Percentiles rank a stretch among this genome's conserved stretches.
phyloP scores from a whole-genome alignment of 2,888 invertebrate species.

The Phortica okadai region DNA sequence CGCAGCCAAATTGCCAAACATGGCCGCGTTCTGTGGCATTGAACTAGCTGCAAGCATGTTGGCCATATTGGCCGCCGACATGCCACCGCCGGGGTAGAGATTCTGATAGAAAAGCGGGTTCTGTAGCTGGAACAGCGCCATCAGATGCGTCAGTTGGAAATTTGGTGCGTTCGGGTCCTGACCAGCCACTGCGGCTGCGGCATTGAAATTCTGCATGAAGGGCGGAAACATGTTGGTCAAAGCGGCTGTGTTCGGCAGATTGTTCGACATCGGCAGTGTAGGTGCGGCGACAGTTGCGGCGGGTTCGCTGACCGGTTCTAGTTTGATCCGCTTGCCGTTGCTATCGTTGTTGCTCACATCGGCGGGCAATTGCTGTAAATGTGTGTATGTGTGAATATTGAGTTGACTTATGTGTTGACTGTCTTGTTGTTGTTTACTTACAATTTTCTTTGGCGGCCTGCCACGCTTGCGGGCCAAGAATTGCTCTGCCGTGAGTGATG shows the following conservation, averaged over 20 bases:
- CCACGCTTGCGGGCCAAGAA: conserved; percentile 74
- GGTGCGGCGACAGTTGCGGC: conserved; percentile 35
- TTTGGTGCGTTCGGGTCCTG: conserved; percentile 64
- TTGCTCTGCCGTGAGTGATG: conserved; percentile 73
- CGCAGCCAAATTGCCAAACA: conserved; percentile 64
- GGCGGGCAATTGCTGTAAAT: conserved; percentile 64
- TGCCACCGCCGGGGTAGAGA: conserved; percentile 67
- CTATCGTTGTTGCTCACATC: conserved; percentile 56
- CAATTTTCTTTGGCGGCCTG: conserved; percentile 74
- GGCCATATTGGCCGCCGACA: conserved; percentile 45
- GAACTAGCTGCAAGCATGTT: conserved; percentile 47
- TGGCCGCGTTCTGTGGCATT: conserved; percentile 55
- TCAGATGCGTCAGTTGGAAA: conserved; percentile 73
- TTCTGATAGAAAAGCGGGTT: conserved; percentile 75
- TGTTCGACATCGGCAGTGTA: background rate
- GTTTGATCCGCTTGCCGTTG: conserved; percentile 67
- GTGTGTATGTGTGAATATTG: conserved; percentile 35
- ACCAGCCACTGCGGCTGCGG: conserved; percentile 51
- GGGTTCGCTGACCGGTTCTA: conserved; percentile 51
- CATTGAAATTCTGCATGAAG: conserved; percentile 61
- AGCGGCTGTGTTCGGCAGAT: conserved; percentile 16
- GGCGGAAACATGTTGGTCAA: conserved; percentile 50
- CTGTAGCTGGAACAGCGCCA: conserved; percentile 74
- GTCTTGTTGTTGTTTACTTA: conserved; percentile 51
- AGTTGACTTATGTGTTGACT: background rate